Conservation (phyloP, 2,888 invertebrate genomes). For the Drosophila histrio region DNA sequence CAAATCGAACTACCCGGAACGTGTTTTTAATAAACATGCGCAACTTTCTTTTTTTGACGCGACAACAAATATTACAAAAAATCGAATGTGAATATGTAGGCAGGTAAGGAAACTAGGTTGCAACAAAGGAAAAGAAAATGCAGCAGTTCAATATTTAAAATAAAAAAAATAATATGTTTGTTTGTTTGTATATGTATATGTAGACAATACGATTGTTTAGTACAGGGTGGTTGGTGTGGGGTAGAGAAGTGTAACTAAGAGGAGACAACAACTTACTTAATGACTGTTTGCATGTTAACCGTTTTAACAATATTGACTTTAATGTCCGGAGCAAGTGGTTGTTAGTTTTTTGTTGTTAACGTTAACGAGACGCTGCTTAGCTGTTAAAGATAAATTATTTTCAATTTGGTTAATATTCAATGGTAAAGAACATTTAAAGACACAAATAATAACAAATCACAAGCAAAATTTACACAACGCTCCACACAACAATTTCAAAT, state of each 20-base stretch:
- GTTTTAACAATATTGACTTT: slow-evolving; percentile 58
- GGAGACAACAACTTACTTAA: slow-evolving; percentile 79
- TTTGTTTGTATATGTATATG: neutral
- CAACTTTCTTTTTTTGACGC: slow-evolving; percentile 68
- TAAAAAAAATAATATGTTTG: slow-evolving; percentile 3
- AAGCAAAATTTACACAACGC: slow-evolving; percentile 43
- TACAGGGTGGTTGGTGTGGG: neutral
- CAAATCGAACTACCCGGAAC: slow-evolving; percentile 52
- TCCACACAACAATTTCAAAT: slow-evolving; percentile 52
- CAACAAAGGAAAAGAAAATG: slow-evolving; percentile 3
- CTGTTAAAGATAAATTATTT: slow-evolving; percentile 67
- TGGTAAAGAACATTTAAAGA: slow-evolving; percentile 21
- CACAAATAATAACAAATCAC: slow-evolving; percentile 24
- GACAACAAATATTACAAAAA: slow-evolving; percentile 31
- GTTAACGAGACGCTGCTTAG: slow-evolving; percentile 42
- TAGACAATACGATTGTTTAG: neutral
- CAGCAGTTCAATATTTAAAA: slow-evolving; percentile 3
- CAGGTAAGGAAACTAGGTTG: slow-evolving; percentile 2
- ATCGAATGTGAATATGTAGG: slow-evolving; percentile 17
- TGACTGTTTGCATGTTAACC: slow-evolving; percentile 82
- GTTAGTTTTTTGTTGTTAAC: slow-evolving; percentile 15
- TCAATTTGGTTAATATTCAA: slow-evolving; percentile 45
- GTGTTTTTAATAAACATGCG: slow-evolving; percentile 72
- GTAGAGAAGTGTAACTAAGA: neutral
- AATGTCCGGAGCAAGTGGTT: slow-evolving; percentile 17